These are phyloP conservation scores for Drosophila tani DNA, from an alignment of 1,140 invertebrate species.

Conservation along the genomic window DNA sequence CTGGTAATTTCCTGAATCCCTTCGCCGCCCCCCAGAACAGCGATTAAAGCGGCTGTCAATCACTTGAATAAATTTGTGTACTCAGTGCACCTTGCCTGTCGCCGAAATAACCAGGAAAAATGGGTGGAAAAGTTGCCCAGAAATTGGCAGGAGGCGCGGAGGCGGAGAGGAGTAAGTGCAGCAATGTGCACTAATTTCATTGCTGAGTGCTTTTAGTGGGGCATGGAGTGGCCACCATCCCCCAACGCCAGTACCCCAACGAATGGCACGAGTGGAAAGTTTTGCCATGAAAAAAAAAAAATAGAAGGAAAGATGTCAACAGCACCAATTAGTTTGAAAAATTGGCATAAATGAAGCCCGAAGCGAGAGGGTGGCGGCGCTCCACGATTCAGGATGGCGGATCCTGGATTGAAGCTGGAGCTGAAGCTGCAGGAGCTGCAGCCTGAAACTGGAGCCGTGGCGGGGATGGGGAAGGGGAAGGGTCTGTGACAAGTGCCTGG, in stretches of 20 bases:
- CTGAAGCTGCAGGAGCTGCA: background rate
- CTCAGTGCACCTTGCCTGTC: constrained; percentile 28
- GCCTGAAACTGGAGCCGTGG: background rate
- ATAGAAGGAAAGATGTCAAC: constrained; percentile 71
- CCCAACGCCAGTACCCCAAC: no score
- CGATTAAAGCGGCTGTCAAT: constrained; percentile 33
- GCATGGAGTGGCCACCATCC: constrained; percentile 15
- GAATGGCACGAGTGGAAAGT: constrained; percentile 34
- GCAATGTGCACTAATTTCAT: constrained; percentile 81
- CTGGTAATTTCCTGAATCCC: background rate
- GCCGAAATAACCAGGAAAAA: background rate
- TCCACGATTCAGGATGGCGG: background rate
- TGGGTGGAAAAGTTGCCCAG: constrained; percentile 24
- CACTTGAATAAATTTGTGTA: constrained; percentile 42
- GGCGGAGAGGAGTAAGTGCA: constrained; percentile 50
- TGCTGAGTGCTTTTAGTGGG: constrained; percentile 80
- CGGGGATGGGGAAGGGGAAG: background rate
- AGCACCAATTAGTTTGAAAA: constrained; percentile 82
- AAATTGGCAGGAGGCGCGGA: constrained; percentile 17
- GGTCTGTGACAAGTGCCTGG: constrained; percentile 51
- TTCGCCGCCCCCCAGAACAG: background rate
- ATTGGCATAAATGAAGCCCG: constrained; percentile 81
- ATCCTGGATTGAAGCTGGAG: background rate
- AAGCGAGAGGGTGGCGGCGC: constrained; percentile 31
- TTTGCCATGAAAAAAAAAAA: constrained; percentile 18